A percentile compares a stretch with the other conserved stretches of the same genome.
Conservation (phyloP, 1,140 invertebrate genomes). For the Atopsyche davidsoni region DNA sequence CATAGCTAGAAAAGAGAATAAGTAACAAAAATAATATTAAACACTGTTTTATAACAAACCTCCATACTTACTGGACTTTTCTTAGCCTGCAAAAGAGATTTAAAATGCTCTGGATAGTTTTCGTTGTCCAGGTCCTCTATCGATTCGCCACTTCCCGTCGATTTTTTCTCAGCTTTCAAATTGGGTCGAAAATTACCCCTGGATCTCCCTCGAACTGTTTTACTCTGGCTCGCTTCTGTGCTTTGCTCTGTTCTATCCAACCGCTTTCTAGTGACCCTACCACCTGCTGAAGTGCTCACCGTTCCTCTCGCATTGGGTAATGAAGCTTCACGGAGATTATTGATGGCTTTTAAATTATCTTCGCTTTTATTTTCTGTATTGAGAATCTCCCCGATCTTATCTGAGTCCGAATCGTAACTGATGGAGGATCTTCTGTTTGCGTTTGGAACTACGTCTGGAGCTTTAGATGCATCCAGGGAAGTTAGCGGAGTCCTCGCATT, state of each 20-base stretch:
- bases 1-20: too few species aligned
- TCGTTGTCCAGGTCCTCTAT: conserved; percentile 25
- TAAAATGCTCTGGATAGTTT: conserved; percentile 30
- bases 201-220: conserved; percentile 2
- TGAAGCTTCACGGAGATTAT: too few species aligned
- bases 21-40: too few species aligned
- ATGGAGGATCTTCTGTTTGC: conserved; percentile 12
- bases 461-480: neutral
- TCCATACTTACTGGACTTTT: conserved; percentile 16
- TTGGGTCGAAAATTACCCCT: conserved; percentile 18
- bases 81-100: conserved; percentile 22
- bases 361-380: neutral
- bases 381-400: neutral
- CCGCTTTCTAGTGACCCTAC: conserved; percentile 21
- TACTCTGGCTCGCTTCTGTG: conserved; percentile 7
- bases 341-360: too few species aligned
- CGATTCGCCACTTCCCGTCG: neutral
- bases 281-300: neutral
- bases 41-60: conserved; percentile 8
- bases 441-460: conserved; percentile 1
- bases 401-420: conserved; percentile 1
- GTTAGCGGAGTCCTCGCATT: neutral
- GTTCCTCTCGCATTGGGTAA: neutral
- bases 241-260: conserved; percentile 3
- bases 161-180: conserved; percentile 6